Percentiles rank a stretch among this genome's conserved stretches.
Evolutionary conservation across 2,888 invertebrate species (phyloP).

Genomic region (Polydrusus pterygomalis): DNA sequence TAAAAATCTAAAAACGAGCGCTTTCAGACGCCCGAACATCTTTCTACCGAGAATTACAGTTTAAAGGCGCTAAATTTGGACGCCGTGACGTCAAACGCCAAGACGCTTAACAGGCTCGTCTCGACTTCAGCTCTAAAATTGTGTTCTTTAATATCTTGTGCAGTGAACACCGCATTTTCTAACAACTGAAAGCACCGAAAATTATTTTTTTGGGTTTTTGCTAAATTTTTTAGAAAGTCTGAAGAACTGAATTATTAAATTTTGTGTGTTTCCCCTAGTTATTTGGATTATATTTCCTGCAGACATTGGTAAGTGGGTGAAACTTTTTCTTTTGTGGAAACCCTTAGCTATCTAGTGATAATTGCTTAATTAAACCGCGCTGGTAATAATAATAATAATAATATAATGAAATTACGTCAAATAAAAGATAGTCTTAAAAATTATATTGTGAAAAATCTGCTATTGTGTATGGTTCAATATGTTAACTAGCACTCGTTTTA

Average conservation of each 20-base stretch:
- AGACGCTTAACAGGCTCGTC: slow-evolving; percentile 57
- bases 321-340: too few species aligned
- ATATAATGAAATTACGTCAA: too few species aligned
- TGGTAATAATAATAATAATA: too few species aligned
- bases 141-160: slow-evolving; percentile 63
- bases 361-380: too few species aligned
- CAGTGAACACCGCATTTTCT: slow-evolving; percentile 61
- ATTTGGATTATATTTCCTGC: slow-evolving; percentile 36
- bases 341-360: too few species aligned
- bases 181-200: slow-evolving; percentile 25
- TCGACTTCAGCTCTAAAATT: slow-evolving; percentile 52
- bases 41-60: slow-evolving; percentile 49
- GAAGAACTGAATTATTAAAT: slow-evolving; percentile 32
- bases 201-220: slow-evolving; percentile 37
- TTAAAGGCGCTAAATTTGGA: slow-evolving; percentile 66
- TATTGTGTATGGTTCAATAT: too few species aligned
- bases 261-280: slow-evolving; percentile 22
- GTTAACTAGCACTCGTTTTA: too few species aligned
- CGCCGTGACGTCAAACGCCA: slow-evolving; percentile 65
- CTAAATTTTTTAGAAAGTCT: slow-evolving; percentile 12
- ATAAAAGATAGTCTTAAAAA: too few species aligned
- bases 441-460: too few species aligned
- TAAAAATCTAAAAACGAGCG: slow-evolving; percentile 22
- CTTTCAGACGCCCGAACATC: slow-evolving; percentile 37
- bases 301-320: slow-evolving; percentile 5